Percentiles rank a stretch among this genome's conserved stretches.
These are phyloP conservation scores for Platyrinchus mystaceus DNA, from an alignment of 2,797 vertebrate genomes.

Conservation along the genomic window DNA sequence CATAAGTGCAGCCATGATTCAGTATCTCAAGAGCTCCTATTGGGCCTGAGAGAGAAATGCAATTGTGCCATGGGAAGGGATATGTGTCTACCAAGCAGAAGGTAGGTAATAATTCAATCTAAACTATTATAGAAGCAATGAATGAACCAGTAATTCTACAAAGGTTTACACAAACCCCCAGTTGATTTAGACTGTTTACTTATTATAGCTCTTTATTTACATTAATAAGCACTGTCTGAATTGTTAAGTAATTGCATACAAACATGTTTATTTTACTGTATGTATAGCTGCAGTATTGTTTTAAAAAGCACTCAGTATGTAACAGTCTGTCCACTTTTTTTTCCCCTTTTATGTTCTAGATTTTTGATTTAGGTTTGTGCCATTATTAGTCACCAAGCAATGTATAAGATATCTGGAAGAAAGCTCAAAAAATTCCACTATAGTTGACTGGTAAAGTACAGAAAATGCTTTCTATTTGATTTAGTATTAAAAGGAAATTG, in stretches of 20 bases:
- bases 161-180: not conserved
- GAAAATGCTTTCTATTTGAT: conserved; percentile 37
- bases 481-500: conserved; percentile 51
- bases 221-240: not conserved
- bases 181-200: not conserved
- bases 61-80: not conserved
- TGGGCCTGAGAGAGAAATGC: not conserved
- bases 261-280: not conserved
- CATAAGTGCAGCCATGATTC: not conserved
- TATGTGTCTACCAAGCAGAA: not conserved
- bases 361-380: not conserved
- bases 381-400: not conserved
- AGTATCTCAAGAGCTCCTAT: not conserved
- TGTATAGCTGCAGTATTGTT: not conserved
- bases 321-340: not conserved
- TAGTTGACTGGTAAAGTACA: not conserved
- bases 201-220: not conserved
- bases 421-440: not conserved
- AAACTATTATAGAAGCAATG: not conserved
- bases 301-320: not conserved
- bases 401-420: not conserved
- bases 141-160: conserved; percentile 44
- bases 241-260: not conserved
- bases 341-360: not conserved
- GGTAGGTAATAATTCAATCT: conserved; percentile 34